phyloP scores from a whole-genome alignment of 92 coral and sea anemone species.

The Epizoanthus stellaris region DNA sequence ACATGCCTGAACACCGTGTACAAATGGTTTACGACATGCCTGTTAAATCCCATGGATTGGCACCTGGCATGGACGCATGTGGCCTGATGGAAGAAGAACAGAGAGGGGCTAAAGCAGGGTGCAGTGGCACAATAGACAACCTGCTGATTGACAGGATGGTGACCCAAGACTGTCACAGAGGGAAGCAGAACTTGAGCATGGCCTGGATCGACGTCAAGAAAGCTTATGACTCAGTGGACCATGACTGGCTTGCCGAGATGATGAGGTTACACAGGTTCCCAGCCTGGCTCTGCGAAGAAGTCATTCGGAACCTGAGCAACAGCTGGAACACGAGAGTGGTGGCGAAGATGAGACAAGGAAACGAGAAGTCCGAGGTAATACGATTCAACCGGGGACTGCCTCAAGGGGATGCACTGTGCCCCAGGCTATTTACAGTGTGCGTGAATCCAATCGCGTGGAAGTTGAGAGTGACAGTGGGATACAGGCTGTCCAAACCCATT shows the following conservation, averaged over 20 bases:
- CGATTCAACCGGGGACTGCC: conserved; percentile 54
- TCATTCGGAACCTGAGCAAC: conserved; percentile 21
- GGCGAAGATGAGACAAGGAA: conserved; percentile 47
- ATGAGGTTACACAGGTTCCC: conserved; percentile 49
- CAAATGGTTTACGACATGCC: conserved; percentile 67
- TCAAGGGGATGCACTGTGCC: conserved; percentile 64
- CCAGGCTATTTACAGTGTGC: conserved; percentile 16
- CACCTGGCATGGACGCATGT: conserved; percentile 48
- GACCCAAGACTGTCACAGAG: conserved; percentile 41
- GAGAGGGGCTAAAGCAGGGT: conserved; percentile 58
- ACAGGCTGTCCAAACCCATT: conserved; percentile 50
- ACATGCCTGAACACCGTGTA: not conserved
- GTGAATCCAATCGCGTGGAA: no score
- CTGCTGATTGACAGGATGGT: conserved; percentile 75
- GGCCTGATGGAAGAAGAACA: conserved; percentile 58
- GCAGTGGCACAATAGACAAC: conserved; percentile 66
- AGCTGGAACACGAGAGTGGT: conserved; percentile 55
- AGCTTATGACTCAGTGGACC: conserved; percentile 57
- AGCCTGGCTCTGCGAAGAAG: conserved; percentile 42
- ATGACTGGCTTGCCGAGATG: conserved; percentile 37
- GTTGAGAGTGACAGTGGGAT: conserved; percentile 5
- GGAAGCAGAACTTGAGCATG: conserved; percentile 53
- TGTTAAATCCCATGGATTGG: conserved; percentile 50
- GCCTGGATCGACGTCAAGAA: conserved; percentile 62
- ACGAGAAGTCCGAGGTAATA: conserved; percentile 31